Base-by-base conservation (phyloP, 2,797 vertebrate genomes). In the Coranthus polyacanthus region DNA sequence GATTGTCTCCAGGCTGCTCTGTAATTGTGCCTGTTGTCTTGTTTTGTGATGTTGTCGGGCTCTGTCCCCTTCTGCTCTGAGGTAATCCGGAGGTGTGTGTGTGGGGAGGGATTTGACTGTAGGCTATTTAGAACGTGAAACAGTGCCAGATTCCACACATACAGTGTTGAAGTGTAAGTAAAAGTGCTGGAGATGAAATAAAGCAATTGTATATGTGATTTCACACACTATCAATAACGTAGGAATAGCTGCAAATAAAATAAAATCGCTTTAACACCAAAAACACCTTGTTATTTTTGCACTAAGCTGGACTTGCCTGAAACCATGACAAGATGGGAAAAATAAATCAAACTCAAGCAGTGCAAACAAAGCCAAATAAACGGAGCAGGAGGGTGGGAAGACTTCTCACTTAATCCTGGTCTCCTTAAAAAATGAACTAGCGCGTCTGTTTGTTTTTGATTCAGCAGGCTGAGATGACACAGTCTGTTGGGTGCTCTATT, bases 401-500 rank as follows among this genome's bases (percentile, higher is more conserved):
- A 51, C 49, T 60, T 83, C 79, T 74, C 72, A 68, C 82, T 85
- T 74, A 43, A 77, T 83, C 68, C 54, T 12, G 37, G 75, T 74
- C 63, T 72, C 68, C 61, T 84, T 57, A 75, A 81, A 91, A n/a
- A n/a, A n/a, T 12, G 26, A 86, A 86, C 81, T 26, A 68, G 83
- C 76, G 79, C 53, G 60, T 60, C 77, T 91, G 92, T 94, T 94
- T 94, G 91, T 94, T 94, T 94, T 92, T 88, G 84, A 93, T 93
- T 90, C 86, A 77, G 87, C 83, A 68, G 88, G 89, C 85, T 87
- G 86, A 88, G 91, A 93, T 91, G 93, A 93, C 90, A 93, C 92
- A 94, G 92, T 92, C 90, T 91, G 92, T 89, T 93, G 91, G 91
- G 88, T 80, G 82, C 92, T 95, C 92, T 88, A 93, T 94, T 93